Conservation (phyloP, 1,140 invertebrate species). For the Notospermus geniculatus region DNA sequence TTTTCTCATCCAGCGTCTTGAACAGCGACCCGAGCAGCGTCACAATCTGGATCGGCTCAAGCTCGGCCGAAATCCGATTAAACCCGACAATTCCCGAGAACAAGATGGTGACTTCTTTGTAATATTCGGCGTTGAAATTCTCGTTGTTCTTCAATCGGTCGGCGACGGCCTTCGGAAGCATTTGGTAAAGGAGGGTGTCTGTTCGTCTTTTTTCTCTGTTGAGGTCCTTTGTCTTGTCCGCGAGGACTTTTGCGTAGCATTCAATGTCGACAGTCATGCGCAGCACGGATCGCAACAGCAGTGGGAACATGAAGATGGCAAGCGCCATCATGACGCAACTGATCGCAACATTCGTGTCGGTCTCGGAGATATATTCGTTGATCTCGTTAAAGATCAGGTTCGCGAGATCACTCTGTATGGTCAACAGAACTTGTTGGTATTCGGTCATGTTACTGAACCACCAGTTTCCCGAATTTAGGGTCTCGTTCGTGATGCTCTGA, state of each 20-base stretch:
- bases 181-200: constrained; percentile 51
- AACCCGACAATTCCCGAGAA: constrained; percentile 4
- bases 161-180: constrained; percentile 72
- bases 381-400: constrained; percentile 25
- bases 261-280: constrained; percentile 45
- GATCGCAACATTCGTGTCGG: constrained; percentile 23
- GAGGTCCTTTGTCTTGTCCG: constrained; percentile 52
- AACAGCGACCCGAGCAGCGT: constrained; percentile 16
- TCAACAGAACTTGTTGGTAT: constrained; percentile 36
- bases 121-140: constrained; percentile 7
- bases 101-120: constrained; percentile 7
- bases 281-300: constrained; percentile 38
- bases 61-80: not conserved
- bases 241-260: constrained; percentile 45
- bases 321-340: constrained; percentile 33
- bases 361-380: constrained; percentile 25
- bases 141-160: not conserved
- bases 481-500: not conserved
- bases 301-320: constrained; percentile 39
- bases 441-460: constrained; percentile 45
- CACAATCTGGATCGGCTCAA: constrained; percentile 62
- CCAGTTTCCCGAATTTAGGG: constrained; percentile 22
- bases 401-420: constrained; percentile 35
- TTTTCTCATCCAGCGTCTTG: constrained; percentile 12
- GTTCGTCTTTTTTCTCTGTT: constrained; percentile 48